These are phyloP conservation scores for Dolomedes plantarius DNA, from an alignment of 2,888 invertebrate genomes.

Conservation along the genomic window DNA sequence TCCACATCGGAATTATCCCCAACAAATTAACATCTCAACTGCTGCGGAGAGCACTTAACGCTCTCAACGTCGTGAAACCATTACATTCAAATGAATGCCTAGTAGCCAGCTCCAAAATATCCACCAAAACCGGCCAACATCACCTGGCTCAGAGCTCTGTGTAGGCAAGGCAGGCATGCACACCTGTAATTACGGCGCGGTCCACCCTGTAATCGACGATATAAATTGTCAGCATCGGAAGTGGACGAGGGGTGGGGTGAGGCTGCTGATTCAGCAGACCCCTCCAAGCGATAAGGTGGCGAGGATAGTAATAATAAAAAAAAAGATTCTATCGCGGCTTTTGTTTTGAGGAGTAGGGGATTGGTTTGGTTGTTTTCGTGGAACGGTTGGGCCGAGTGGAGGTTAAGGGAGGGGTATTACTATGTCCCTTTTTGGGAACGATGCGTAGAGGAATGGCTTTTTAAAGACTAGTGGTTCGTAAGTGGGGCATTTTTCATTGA, in stretches of 20 bases:
- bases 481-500: too few species aligned
- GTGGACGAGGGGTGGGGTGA: slow-evolving; percentile 35
- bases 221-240: slow-evolving; percentile 70
- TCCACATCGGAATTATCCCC: background rate
- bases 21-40: slow-evolving; percentile 14
- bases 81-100: slow-evolving; percentile 12
- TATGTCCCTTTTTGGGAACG: too few species aligned
- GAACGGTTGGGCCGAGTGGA: background rate
- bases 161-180: slow-evolving; percentile 48
- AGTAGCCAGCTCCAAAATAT: background rate
- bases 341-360: background rate
- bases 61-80: background rate
- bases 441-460: background rate
- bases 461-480: background rate
- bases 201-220: slow-evolving; percentile 66
- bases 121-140: background rate
- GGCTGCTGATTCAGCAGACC: slow-evolving; percentile 4
- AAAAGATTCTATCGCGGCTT: background rate
- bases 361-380: slow-evolving; percentile 6
- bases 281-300: slow-evolving; percentile 47
- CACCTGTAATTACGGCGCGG: slow-evolving; percentile 62
- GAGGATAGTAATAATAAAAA: background rate
- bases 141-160: slow-evolving; percentile 36
- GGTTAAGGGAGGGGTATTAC: background rate
- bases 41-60: background rate